phyloP scores from a whole-genome alignment of 2,888 invertebrate species.

The Noctua janthe region DNA sequence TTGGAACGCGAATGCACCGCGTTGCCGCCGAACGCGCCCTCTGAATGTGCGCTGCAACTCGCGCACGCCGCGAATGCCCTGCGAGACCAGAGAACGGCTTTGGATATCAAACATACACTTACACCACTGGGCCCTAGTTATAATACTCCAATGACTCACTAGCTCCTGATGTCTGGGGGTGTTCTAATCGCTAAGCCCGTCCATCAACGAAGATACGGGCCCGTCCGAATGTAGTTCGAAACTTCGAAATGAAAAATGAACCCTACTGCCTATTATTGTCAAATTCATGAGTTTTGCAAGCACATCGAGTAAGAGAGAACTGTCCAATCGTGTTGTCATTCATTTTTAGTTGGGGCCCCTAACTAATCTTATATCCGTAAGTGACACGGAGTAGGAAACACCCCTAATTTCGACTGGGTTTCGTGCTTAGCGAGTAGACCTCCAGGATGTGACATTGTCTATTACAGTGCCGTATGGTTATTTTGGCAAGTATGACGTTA shows the following conservation, averaged over 20 bases:
- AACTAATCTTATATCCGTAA: neutral
- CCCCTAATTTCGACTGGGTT: neutral
- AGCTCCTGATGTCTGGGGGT: constrained; percentile 13
- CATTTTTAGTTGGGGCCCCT: neutral
- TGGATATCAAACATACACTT: constrained; percentile 85
- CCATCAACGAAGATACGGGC: neutral
- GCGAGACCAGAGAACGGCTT: constrained; percentile 92
- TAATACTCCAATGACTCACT: constrained; percentile 71
- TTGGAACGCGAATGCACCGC: constrained; percentile 97
- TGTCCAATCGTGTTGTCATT: neutral
- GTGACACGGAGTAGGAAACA: neutral
- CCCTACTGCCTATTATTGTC: neutral
- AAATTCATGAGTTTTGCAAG: neutral
- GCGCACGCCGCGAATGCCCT: constrained; percentile 96
- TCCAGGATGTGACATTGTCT: neutral
- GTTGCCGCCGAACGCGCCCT: constrained; percentile 94
- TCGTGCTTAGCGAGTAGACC: neutral
- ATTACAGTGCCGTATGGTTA: neutral
- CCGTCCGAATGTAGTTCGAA: neutral
- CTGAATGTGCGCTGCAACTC: constrained; percentile 97
- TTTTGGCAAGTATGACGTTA: neutral
- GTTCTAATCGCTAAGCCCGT: neutral
- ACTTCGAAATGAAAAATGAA: neutral
- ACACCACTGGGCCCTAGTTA: constrained; percentile 81
- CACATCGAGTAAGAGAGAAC: neutral